Percentiles rank a stretch among this genome's conserved stretches.
Conservation (phyloP, 2,888 invertebrate species). For the Spisula subtruncata region DNA sequence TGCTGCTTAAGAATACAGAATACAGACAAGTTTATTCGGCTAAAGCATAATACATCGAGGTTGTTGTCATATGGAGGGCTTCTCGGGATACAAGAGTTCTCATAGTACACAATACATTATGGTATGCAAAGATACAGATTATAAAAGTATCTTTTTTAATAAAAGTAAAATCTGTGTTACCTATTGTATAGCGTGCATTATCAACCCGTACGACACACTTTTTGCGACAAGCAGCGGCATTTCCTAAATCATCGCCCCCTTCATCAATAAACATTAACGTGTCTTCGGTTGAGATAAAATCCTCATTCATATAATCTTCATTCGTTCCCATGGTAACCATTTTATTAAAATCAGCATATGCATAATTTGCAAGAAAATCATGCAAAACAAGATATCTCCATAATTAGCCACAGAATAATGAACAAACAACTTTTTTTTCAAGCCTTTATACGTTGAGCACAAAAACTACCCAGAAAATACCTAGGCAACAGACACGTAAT, state of each 20-base stretch:
- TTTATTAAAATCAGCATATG: conserved; percentile 46
- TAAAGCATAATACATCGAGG: too few species aligned
- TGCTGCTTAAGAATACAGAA: too few species aligned
- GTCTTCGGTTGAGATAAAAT: conserved; percentile 55
- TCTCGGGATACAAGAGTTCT: too few species aligned
- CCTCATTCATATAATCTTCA: conserved; percentile 58
- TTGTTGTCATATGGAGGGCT: too few species aligned
- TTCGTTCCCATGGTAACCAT: conserved; percentile 69
- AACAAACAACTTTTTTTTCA: background rate
- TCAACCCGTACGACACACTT: conserved; percentile 94
- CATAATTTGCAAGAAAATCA: conserved; percentile 39
- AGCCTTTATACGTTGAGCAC: background rate
- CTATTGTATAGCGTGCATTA: conserved; percentile 96
- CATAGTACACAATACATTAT: background rate
- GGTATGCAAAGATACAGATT: background rate
- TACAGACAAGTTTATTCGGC: too few species aligned
- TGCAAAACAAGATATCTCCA: background rate
- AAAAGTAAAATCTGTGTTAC: conserved; percentile 87
- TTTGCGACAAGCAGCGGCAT: conserved; percentile 65
- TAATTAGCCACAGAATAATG: background rate
- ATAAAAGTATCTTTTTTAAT: background rate
- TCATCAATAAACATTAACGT: conserved; percentile 65
- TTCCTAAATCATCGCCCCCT: conserved; percentile 52
- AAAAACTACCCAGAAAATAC: too few species aligned
- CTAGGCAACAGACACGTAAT: too few species aligned